These are phyloP conservation scores for Hylomyscus alleni DNA, from an alignment of 2,797 vertebrate species.

Conservation along the genomic window DNA sequence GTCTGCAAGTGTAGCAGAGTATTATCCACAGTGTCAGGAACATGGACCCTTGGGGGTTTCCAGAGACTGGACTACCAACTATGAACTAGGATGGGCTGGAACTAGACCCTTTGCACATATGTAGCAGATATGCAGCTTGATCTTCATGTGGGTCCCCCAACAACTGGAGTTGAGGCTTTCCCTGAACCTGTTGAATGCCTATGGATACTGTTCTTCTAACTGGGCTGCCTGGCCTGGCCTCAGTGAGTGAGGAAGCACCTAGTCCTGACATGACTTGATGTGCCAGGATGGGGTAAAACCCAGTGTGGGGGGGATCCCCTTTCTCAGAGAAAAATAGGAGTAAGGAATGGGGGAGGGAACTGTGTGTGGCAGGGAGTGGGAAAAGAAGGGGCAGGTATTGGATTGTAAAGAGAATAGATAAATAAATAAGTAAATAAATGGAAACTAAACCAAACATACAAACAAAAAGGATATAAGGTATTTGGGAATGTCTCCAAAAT, in stretches of 20 bases:
- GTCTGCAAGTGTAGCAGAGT: neutral
- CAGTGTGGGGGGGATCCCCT: rapidly evolving
- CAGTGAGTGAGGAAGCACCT: neutral
- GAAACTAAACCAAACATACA: neutral
- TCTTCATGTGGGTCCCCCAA: neutral
- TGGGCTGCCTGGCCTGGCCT: neutral
- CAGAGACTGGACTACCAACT: neutral
- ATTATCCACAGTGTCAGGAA: neutral
- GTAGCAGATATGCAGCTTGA: neutral
- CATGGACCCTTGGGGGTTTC: neutral
- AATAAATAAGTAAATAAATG: neutral
- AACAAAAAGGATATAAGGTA: neutral
- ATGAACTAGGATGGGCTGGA: neutral
- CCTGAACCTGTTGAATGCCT: neutral
- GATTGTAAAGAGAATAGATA: neutral
- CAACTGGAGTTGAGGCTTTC: neutral
- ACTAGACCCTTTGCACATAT: neutral
- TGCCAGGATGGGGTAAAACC: neutral
- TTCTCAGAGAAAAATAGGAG: neutral
- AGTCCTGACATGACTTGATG: neutral
- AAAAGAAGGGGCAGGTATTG: neutral
- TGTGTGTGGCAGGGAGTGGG: neutral
- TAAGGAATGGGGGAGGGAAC: neutral
- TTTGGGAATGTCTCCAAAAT: constrained; percentile 2
- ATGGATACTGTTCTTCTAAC: neutral